Evolutionary conservation across 2,888 invertebrate genomes (phyloP), one percentile per base, ranked within the genome.

Genomic region (Drosophila falleni): DNA sequence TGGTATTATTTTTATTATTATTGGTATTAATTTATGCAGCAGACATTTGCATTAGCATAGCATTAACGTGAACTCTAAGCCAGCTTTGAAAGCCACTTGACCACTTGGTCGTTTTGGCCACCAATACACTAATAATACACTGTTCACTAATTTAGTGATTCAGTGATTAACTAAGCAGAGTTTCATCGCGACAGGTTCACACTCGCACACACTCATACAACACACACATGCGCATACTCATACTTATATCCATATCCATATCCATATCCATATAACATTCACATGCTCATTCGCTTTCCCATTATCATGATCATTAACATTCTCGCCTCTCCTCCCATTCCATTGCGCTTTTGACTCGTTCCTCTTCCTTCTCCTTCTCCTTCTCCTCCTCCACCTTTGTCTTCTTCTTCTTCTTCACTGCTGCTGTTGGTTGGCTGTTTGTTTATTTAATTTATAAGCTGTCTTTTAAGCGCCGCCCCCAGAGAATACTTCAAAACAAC

Each of bases 11-110:
- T 64, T 69, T 59, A 55, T 70, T 60, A 31, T 66, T 80, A 74
- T 88, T 78, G 78, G 64, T 88, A 80, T 87, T 83, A 80, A 89
- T 89, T 89, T 89, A 84, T 84, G 76, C 84, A 84, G 84, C 84
- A 89, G 84, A 83, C 87, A 71, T 73, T 71, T 68, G 73, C 71
- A 83, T 84, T 84, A 84, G 76, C 84, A 84, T 84, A 55, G 68
- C 78, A 87, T 84, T 89, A 84, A 83, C 62, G 70, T 70, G 29
- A 39, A 41, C 56, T 64, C 39, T 53, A 47, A 50, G 54, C 58
- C 35, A 46, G 54, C 56, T 49, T 10, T 31, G 11, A 65, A 71
- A 67, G 49, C 73, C 63, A 58, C 74, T 54, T 61, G 54, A 42
- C 42, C 42, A 44, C 11, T 54, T 61, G 54, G 39, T 37, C 42